A percentile compares a stretch with the other conserved stretches of the same genome.
These are phyloP conservation scores for Tenodera sinensis DNA, from an alignment of 2,888 invertebrate genomes.

Conservation along the genomic window DNA sequence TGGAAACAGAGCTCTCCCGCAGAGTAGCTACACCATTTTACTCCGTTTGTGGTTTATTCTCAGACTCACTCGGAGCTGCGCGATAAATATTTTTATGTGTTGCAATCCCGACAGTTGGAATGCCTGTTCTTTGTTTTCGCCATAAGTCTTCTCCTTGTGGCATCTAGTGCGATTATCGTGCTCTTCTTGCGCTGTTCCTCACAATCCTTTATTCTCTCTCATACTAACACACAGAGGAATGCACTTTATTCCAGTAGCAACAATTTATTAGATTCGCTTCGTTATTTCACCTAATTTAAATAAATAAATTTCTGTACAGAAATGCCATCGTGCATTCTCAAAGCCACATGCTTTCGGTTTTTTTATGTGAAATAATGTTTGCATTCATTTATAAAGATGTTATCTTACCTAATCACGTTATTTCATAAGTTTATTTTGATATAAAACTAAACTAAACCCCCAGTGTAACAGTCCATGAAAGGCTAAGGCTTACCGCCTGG, in stretches of 20 bases:
- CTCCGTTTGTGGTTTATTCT: too few relatives aligned
- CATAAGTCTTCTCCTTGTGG: neutral
- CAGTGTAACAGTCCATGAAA: too few relatives aligned
- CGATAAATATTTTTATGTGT: neutral
- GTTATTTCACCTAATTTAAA: neutral
- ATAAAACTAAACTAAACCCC: too few relatives aligned
- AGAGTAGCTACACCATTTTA: too few relatives aligned
- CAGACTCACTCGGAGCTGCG: neutral
- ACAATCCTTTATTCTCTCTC: neutral
- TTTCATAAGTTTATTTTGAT: too few relatives aligned
- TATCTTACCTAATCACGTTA: too few relatives aligned
- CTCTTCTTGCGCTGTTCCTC: neutral
- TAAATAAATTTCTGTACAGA: neutral
- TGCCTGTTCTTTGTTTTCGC: neutral
- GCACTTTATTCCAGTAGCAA: neutral
- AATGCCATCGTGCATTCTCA: neutral
- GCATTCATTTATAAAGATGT: too few relatives aligned
- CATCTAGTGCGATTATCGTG: neutral
- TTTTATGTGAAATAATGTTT: too few relatives aligned
- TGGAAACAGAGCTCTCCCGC: too few relatives aligned
- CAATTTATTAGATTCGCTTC: neutral
- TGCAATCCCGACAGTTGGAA: neutral
- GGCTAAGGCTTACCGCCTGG: too few relatives aligned
- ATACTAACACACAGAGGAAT: neutral
- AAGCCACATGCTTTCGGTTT: too few relatives aligned